Evolutionary conservation across 2,113 vertebrate genomes (phyloP), one percentile per base, ranked within the genome.

Genomic region (Leucoraja erinaceus): DNA sequence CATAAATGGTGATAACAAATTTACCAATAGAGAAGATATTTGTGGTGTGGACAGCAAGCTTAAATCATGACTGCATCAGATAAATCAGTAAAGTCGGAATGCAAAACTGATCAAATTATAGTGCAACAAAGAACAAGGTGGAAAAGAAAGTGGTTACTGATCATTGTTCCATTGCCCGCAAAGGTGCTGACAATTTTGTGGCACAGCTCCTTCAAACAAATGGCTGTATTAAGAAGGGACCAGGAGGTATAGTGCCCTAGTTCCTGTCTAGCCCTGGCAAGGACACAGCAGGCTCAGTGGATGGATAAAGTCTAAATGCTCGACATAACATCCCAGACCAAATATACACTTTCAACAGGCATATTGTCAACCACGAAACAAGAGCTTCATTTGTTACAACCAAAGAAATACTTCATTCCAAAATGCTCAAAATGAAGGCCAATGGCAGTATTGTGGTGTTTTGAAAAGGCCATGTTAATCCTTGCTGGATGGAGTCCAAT

Each of bases 281-380:
- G 83, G 28, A 63, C 7, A 14, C 59, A 66, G 12, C 83, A 31
- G 83, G 0, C 11, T n/a, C 56, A 59, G 56, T 59, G 56, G 56
- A 16, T 11, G 11, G n/a, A 25, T 63, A 18, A 18, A n/a, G 83
- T 66, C 38, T 66, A 16, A 31, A 28, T 31, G 31, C 18, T 88
- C 83, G 10, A 56, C 47, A 25, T 63, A 61, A 66, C 59, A 88
- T 66, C 59, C 31, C 12, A 31, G 28, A 18, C 59, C 83, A 88
- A 88, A 63, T 59, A n/a, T 66, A 86, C 11, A 86, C 16, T 63
- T 86, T 61, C 25, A 86, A n/a, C 12, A 4, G 83, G 4, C 25
- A 86, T 86, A 86, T 86, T 86, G 28, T 88, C 18, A 63, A 88
- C 59, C 83, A 88, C n/a, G 83, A 33, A 86, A 86, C 56, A n/a